A percentile compares a stretch with the other conserved stretches of the same genome.
Conservation (phyloP, 2,888 invertebrate species). For the Camptogramma bilineatum region DNA sequence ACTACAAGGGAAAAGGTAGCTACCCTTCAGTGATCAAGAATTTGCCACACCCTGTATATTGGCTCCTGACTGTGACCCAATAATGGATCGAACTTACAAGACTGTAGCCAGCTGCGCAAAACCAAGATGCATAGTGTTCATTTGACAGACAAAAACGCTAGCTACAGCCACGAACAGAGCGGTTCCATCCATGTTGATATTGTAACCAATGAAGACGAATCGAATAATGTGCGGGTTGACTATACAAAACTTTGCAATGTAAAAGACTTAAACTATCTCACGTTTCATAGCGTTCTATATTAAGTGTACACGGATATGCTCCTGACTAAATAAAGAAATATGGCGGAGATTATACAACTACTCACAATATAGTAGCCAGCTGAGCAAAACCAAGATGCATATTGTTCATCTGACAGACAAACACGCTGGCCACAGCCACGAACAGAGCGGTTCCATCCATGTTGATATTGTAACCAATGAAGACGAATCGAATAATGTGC, state of each 20-base stretch:
- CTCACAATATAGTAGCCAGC: conserved; percentile 94
- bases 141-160: conserved; percentile 95
- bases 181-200: conserved; percentile 97
- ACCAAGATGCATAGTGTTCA: conserved; percentile 92
- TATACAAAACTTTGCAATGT: no score
- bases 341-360: no score
- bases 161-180: conserved; percentile 95
- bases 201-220: conserved; percentile 95
- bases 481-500: conserved; percentile 93
- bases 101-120: conserved; percentile 95
- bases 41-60: no score
- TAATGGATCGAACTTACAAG: no score
- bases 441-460: conserved; percentile 97
- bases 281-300: no score
- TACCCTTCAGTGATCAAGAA: no score
- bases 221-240: conserved; percentile 93
- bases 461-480: conserved; percentile 96
- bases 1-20: no score
- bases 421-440: conserved; percentile 94
- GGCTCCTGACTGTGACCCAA: no score
- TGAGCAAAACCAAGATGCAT: conserved; percentile 92
- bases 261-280: no score
- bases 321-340: no score
- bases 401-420: conserved; percentile 95
- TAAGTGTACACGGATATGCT: no score